These are phyloP conservation scores for Drosophila prolongata DNA, from an alignment of 2,888 invertebrate genomes.

Conservation along the genomic window DNA sequence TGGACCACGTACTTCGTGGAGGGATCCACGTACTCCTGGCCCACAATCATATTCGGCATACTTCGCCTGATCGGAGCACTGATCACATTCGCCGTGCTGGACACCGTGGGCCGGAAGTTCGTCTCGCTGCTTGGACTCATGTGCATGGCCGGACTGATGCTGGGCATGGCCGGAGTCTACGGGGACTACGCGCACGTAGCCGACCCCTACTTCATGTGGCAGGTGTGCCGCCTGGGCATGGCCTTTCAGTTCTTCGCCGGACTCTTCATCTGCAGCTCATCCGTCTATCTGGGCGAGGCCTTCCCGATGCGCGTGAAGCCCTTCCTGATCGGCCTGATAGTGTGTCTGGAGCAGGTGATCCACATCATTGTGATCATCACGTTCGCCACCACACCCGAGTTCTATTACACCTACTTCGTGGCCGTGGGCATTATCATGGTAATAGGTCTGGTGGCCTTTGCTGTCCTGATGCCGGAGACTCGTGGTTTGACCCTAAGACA, in stretches of 20 bases:
- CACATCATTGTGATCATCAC: constrained; percentile 63
- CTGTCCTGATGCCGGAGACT: constrained; percentile 62
- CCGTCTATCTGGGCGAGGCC: constrained; percentile 77
- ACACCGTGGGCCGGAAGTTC: constrained; percentile 65
- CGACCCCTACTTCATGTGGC: constrained; percentile 44
- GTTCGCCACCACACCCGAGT: background rate
- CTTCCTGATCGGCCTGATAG: constrained; percentile 59
- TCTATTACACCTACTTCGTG: constrained; percentile 50
- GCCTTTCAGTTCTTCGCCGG: constrained; percentile 76
- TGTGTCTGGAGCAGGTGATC: constrained; percentile 70
- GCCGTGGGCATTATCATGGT: constrained; percentile 59
- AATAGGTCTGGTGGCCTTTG: constrained; percentile 49
- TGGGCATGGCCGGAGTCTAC: constrained; percentile 61
- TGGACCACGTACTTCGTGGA: background rate
- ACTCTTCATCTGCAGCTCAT: constrained; percentile 60
- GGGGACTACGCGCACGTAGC: constrained; percentile 13
- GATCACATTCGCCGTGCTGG: constrained; percentile 52
- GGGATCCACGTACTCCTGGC: constrained; percentile 45
- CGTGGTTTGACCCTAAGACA: constrained; percentile 53
- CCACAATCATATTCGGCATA: constrained; percentile 45
- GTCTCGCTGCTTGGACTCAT: constrained; percentile 58
- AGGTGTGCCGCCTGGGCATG: constrained; percentile 52
- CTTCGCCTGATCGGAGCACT: constrained; percentile 67
- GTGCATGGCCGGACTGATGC: constrained; percentile 62
- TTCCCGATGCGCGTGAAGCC: constrained; percentile 73